Percentiles rank a stretch among this genome's conserved stretches.
These are phyloP conservation scores for Hoplodrina blanda DNA, from an alignment of 2,888 invertebrate genomes.

Conservation along the genomic window DNA sequence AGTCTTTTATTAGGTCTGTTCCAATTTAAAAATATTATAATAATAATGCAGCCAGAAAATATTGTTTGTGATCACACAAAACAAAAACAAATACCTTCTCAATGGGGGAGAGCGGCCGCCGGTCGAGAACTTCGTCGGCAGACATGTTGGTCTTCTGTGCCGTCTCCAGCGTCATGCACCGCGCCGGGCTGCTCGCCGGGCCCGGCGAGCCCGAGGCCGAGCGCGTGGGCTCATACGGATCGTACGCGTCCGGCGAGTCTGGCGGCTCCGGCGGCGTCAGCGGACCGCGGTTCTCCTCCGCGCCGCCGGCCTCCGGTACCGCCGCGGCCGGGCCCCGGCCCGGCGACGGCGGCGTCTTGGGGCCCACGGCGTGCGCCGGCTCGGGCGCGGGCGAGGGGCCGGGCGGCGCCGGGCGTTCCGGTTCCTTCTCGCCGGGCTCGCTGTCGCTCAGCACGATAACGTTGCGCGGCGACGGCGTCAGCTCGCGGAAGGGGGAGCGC, in stretches of 20 bases:
- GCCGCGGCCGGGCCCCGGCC: constrained; percentile 90
- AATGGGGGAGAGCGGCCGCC: constrained; percentile 89
- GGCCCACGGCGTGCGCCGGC: constrained; percentile 72
- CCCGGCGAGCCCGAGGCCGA: constrained; percentile 92
- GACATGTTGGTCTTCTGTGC: constrained; percentile 88
- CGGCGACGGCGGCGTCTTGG: constrained; percentile 91
- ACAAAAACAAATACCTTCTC: constrained; percentile 83
- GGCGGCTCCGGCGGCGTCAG: constrained; percentile 91
- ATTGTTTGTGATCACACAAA: too few species aligned
- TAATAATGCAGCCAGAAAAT: too few species aligned
- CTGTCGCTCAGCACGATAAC: constrained; percentile 96
- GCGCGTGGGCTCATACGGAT: constrained; percentile 97
- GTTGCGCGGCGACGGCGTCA: constrained; percentile 95
- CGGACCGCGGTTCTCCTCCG: constrained; percentile 93
- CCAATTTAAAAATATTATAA: too few species aligned
- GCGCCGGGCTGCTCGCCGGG: constrained; percentile 64
- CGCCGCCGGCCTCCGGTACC: constrained; percentile 76
- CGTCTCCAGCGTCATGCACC: constrained; percentile 84
- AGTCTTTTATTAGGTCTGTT: too few species aligned
- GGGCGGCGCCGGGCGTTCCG: constrained; percentile 59
- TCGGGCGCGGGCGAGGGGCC: constrained; percentile 57
- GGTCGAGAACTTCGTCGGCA: constrained; percentile 86
- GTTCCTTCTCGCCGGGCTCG: constrained; percentile 91
- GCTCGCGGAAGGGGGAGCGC: constrained; percentile 95
- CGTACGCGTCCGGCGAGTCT: constrained; percentile 95